Conservation (phyloP, 2,113 vertebrate genomes). For the Tupaia tana region DNA sequence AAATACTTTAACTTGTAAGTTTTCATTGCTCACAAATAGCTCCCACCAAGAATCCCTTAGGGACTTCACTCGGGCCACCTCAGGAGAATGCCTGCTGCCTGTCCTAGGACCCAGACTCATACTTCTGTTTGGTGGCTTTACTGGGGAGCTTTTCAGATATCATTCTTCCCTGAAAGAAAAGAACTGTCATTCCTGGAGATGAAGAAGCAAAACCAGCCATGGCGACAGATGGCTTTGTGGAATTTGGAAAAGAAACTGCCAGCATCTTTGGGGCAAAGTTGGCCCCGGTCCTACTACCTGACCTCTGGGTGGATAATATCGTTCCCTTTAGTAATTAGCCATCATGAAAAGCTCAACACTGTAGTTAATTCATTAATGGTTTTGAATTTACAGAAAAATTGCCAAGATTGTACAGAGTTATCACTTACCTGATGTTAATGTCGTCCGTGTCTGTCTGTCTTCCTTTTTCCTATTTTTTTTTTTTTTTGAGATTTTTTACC, state of each 20-base stretch:
- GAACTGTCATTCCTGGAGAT: not conserved
- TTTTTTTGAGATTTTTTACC: too few relatives aligned
- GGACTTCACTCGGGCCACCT: not conserved
- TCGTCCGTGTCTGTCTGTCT: too few relatives aligned
- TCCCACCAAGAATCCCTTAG: not conserved
- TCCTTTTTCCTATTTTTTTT: too few relatives aligned
- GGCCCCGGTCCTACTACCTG: fast-evolving
- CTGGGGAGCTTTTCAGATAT: too few relatives aligned
- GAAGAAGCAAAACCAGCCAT: not conserved
- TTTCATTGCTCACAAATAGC: not conserved
- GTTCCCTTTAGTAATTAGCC: not conserved
- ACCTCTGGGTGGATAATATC: not conserved
- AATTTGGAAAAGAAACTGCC: not conserved
- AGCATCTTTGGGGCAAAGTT: fast-evolving
- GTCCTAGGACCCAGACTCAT: too few relatives aligned
- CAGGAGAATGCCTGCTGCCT: fast-evolving
- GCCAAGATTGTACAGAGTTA: not conserved
- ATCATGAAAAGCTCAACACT: not conserved
- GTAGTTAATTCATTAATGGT: not conserved
- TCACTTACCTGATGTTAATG: fast-evolving
- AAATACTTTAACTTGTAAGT: not conserved
- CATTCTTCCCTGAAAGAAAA: not conserved
- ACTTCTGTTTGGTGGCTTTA: not conserved
- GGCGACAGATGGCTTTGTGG: not conserved
- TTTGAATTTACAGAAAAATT: not conserved